Evolutionary conservation across 2,113 vertebrate species (phyloP), one percentile per base, ranked within the genome.

Genomic region (Hippocampus comes): DNA sequence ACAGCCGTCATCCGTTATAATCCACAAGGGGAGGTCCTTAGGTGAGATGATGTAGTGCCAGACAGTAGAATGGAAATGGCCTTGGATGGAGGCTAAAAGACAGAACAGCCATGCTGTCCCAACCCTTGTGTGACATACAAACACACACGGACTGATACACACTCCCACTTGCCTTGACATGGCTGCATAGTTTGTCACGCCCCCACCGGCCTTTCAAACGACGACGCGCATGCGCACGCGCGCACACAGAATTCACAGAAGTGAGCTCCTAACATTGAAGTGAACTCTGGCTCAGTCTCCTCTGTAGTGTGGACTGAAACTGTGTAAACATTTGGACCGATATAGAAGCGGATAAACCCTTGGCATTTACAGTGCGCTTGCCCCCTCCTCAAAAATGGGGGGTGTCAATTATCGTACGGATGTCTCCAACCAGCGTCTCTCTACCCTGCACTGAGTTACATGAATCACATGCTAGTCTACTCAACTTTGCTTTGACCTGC

Each of bases 241-340:
- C 65, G 12, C n/a, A 61, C 21, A 74, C 72, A 64, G 76, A 84
- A 81, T 89, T 87, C 81, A 88, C 63, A 88, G 85, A 89, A 89
- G 69, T 73, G 77, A 70, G 79, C 3, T 1, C 76, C 61, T 65
- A 72, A 72, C 51, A 76, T 63, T 73, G 73, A 59, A 64, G 75
- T 85, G 88, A 91, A 89, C 88, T 85, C 81, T 85, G 75, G 71
- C 84, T 78, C 70, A 83, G 86, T 82, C 80, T 78, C 79, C 59
- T 79, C 78, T 71, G 81, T 77, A 75, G 78, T 77, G 79, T 84
- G 85, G 75, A 84, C 81, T 74, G 79, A 91, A 78, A 88, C 77
- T 79, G 82, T 84, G 87, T 91, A 91, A 92, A 92, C 90, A 90
- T 86, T 89, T 77, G 71, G 88, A 91, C 90, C 82, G 91, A 93